These are phyloP conservation scores for Cuniculus paca DNA, from an alignment of 2,797 vertebrate genomes.

Conservation along the genomic window DNA sequence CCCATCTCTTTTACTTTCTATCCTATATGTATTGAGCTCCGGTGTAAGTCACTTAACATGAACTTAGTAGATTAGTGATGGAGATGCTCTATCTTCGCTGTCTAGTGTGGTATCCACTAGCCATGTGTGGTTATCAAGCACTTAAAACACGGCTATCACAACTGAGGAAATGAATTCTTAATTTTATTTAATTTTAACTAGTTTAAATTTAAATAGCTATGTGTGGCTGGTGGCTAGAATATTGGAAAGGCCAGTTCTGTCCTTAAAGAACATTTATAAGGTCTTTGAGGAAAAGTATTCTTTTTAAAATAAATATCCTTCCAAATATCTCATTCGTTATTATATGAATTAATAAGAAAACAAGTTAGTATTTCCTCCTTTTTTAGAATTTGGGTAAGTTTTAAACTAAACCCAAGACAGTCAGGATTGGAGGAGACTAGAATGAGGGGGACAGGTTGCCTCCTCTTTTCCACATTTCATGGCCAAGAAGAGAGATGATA, in stretches of 20 bases:
- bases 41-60: not conserved
- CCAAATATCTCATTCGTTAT: not conserved
- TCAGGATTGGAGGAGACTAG: not conserved
- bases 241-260: not conserved
- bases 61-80: not conserved
- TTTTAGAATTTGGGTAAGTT: slow-evolving; percentile 46
- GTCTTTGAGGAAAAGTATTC: not conserved
- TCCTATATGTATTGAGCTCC: not conserved
- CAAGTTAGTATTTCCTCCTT: not conserved
- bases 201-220: slow-evolving; percentile 39
- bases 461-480: not conserved
- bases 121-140: not conserved
- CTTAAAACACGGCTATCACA: not conserved
- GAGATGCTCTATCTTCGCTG: not conserved
- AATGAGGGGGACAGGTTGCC: not conserved
- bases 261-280: not conserved
- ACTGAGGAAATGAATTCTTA: not conserved
- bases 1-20: not conserved
- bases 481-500: not conserved
- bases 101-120: not conserved
- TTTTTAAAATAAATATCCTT: not conserved
- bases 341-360: slow-evolving; percentile 21
- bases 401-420: slow-evolving; percentile 7
- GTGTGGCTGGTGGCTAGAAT: not conserved
- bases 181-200: slow-evolving; percentile 16